Evolutionary conservation across 2,113 vertebrate species (phyloP).

Genomic region (Gadus macrocephalus): DNA sequence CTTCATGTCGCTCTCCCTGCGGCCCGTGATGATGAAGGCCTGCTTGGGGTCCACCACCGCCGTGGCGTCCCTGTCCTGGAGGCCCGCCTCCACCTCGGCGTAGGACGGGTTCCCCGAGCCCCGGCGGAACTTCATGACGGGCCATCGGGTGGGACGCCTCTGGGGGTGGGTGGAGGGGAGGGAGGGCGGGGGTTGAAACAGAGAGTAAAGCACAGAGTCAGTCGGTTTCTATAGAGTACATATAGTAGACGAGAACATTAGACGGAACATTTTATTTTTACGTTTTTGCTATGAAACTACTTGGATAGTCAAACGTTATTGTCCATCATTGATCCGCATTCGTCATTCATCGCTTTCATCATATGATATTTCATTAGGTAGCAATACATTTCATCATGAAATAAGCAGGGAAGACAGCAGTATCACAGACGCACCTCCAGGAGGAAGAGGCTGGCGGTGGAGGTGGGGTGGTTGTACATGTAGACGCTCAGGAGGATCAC

Average conservation of each 20-base stretch:
- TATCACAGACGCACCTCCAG: conserved; percentile 81
- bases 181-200: neutral
- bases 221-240: too few species aligned
- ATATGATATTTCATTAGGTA: too few species aligned
- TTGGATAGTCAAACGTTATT: too few species aligned
- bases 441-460: conserved; percentile 89
- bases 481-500: conserved; percentile 82
- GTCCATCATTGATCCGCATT: too few species aligned
- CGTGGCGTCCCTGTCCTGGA: conserved; percentile 81
- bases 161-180: conserved; percentile 50
- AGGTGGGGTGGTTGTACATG: conserved; percentile 91
- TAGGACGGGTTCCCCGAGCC: conserved; percentile 90
- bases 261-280: too few species aligned
- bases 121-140: conserved; percentile 91
- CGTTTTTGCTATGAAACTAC: too few species aligned
- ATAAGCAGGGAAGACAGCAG: neutral
- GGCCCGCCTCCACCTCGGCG: conserved; percentile 86
- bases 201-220: too few species aligned
- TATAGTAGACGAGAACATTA: neutral
- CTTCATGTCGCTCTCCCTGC: conserved; percentile 73
- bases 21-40: conserved; percentile 81
- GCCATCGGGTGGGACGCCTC: conserved; percentile 90
- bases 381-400: neutral
- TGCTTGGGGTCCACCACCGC: conserved; percentile 64
- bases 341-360: too few species aligned